Conservation (phyloP, 2,797 vertebrate genomes). For the Bovichtus variegatus region DNA sequence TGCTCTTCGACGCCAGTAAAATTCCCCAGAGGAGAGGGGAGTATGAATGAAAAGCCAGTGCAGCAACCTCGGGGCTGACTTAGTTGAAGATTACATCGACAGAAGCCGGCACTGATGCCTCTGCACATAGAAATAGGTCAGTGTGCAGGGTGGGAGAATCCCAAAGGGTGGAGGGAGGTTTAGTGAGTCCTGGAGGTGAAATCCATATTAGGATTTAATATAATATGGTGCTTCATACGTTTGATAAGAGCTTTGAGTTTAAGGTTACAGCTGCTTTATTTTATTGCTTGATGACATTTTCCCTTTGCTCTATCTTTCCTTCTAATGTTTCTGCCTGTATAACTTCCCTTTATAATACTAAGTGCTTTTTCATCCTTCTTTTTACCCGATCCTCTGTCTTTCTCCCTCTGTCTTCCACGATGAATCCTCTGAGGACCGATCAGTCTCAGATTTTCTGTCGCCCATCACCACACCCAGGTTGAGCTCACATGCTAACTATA, state of each 20-base stretch:
- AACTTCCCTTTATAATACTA: background rate
- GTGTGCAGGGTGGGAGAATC: slow-evolving; percentile 32
- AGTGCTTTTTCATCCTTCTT: background rate
- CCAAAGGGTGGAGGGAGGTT: slow-evolving; percentile 8
- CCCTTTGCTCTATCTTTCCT: background rate
- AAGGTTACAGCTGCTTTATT: background rate
- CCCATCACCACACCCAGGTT: slow-evolving; percentile 56
- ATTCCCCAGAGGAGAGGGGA: slow-evolving; percentile 36
- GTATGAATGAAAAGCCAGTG: slow-evolving; percentile 48
- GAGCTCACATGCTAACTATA: slow-evolving; percentile 62
- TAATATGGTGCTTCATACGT: slow-evolving; percentile 6
- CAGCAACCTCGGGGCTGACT: slow-evolving; percentile 47
- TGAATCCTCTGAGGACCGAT: slow-evolving; percentile 8
- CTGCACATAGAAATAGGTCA: slow-evolving; percentile 42
- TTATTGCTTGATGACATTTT: background rate
- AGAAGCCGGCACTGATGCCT: slow-evolving; percentile 21
- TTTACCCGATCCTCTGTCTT: background rate
- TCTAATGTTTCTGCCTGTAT: background rate
- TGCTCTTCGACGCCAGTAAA: slow-evolving; percentile 29
- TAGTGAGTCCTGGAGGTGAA: slow-evolving; percentile 22
- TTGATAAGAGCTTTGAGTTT: slow-evolving; percentile 9
- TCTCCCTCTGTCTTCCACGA: slow-evolving; percentile 8
- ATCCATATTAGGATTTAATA: slow-evolving; percentile 19
- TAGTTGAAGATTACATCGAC: slow-evolving; percentile 58
- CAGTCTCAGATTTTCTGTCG: slow-evolving; percentile 38